Conservation (phyloP, 2,797 vertebrate genomes). For the Myotis vivesi region DNA sequence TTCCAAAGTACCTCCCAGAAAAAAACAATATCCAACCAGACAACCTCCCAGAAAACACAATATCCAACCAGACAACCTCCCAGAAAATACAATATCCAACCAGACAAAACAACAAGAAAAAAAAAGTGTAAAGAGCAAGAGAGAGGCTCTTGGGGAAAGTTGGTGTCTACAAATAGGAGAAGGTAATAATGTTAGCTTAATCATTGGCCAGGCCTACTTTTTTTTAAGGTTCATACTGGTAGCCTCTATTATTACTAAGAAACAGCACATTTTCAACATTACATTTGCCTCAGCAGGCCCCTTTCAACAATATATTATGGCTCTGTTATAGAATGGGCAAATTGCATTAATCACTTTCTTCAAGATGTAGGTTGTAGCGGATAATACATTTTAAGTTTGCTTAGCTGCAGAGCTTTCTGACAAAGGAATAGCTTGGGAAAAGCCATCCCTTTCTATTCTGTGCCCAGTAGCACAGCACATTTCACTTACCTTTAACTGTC, state of each 20-base stretch:
- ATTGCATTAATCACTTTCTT: constrained; percentile 75
- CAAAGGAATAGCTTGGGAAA: constrained; percentile 28
- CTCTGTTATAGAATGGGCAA: constrained; percentile 52
- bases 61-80: too few species aligned
- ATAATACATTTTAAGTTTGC: constrained; percentile 70
- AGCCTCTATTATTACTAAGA: constrained; percentile 51
- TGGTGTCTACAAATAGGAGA: neutral
- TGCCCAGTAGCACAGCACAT: neutral
- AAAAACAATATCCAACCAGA: neutral
- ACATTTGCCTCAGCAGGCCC: constrained; percentile 47
- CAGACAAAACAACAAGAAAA: neutral
- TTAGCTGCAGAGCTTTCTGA: constrained; percentile 55
- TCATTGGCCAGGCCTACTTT: neutral
- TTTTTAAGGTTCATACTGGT: constrained; percentile 17
- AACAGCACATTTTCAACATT: constrained; percentile 61
- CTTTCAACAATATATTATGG: constrained; percentile 71
- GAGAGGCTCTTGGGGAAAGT: neutral
- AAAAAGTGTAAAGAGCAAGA: constrained; percentile 39
- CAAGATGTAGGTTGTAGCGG: constrained; percentile 57
- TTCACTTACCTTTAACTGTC: neutral
- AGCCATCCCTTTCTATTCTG: neutral
- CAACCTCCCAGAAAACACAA: neutral
- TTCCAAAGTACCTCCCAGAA: neutral
- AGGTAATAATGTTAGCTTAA: neutral
- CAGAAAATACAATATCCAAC: neutral